phyloP scores from a whole-genome alignment of 2,888 invertebrate genomes.

The Dasysyrphus tricinctus region DNA sequence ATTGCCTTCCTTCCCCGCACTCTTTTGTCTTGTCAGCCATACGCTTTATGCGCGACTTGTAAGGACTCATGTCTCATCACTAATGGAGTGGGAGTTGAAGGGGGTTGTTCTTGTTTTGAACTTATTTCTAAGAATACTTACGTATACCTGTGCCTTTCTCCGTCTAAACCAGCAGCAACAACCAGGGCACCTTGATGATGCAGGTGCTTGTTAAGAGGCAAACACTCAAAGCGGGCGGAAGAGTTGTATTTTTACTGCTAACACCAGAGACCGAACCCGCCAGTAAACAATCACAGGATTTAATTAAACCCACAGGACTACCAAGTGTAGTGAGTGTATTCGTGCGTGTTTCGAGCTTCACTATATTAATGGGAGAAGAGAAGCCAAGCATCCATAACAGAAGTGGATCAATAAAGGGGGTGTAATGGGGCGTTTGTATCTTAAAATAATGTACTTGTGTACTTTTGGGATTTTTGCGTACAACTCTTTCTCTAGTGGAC shows the following conservation, averaged over 20 bases:
- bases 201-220: constrained; percentile 57
- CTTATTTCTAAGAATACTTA: constrained; percentile 52
- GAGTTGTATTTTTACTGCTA: constrained; percentile 57
- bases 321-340: constrained; percentile 34
- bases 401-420: constrained; percentile 40
- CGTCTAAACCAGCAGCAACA: constrained; percentile 1
- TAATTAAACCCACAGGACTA: constrained; percentile 70
- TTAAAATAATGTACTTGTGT: constrained; percentile 37
- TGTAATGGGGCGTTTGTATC: constrained; percentile 56
- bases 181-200: constrained; percentile 43
- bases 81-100: constrained; percentile 8
- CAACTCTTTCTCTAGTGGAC: constrained; percentile 21
- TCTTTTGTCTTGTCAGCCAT: constrained; percentile 18
- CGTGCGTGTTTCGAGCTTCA: constrained; percentile 41
- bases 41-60: constrained; percentile 25
- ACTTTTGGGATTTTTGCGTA: constrained; percentile 30
- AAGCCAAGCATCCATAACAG: constrained; percentile 2
- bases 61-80: constrained; percentile 23
- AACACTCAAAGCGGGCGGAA: constrained; percentile 43
- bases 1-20: background rate
- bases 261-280: constrained; percentile 29
- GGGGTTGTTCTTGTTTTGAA: constrained; percentile 53
- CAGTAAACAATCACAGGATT: constrained; percentile 71
- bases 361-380: constrained; percentile 29
- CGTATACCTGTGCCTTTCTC: background rate